Evolutionary conservation across 2,113 vertebrate species (phyloP), one percentile per base, ranked within the genome.

Genomic region (Coturnix japonica): DNA sequence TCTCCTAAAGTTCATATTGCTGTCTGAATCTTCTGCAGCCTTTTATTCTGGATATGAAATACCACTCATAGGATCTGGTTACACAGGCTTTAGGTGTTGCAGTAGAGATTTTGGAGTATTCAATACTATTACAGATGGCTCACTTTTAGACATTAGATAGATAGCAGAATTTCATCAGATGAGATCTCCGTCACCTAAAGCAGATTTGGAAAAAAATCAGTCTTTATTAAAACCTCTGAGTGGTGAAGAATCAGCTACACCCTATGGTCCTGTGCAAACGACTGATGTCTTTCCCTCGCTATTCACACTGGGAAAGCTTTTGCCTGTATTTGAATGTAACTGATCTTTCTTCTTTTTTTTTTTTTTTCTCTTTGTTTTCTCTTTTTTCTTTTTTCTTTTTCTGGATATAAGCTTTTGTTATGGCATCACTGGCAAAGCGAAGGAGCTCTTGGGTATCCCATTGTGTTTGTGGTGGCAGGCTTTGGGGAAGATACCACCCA

Each of bases 11-110:
- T 72, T 60, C 64, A 70, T 6, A 35, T 90, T 86, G 63, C 56
- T 90, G 41, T 81, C 76, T 87, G 56, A 87, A 73, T 70, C 86
- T 90, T 89, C 49, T 76, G 54, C 63, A 66, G 20, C 59, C 14
- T 82, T 89, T 90, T 84, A 47, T 69, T 79, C 46, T 79, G 71
- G 26, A 35, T 12, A 30, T 66, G 71, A 76, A 43, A 81, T 57
- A 61, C 13, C 22, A 79, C 63, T 65, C 63, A 70, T 3, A 91
- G 63, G 41, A 87, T 30, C 78, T 81, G 25, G 25, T 59, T 59
- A 5, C 69, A 18, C 18, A 30, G 16, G 33, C 35, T 84, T 65
- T 47, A 28, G 26, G 23, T 71, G 49, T 56, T 69, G 47, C 73
- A 69, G 57, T 47, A 72, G 37, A 83, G 51, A 91, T 71, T 78